These are phyloP conservation scores for Pomacea canaliculata DNA, from an alignment of 2,888 invertebrate genomes.

Conservation along the genomic window DNA sequence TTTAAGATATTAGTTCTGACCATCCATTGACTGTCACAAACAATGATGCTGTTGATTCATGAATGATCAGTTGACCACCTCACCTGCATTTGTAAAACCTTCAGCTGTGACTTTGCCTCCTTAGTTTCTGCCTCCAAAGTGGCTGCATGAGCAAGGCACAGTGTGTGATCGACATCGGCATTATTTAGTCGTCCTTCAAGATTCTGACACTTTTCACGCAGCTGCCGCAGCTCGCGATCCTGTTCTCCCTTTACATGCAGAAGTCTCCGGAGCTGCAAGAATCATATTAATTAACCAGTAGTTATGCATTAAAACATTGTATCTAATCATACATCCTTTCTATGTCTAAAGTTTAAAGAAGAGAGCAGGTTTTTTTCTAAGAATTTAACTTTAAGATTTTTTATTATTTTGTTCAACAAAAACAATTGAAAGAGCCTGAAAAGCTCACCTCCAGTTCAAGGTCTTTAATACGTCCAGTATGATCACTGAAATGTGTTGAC, in stretches of 20 bases:
- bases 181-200: slow-evolving; percentile 7
- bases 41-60: too few relatives aligned
- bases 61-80: too few relatives aligned
- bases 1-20: too few relatives aligned
- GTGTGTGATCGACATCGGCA: background rate
- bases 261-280: slow-evolving; percentile 10
- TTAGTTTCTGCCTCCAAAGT: slow-evolving; percentile 2
- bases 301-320: too few relatives aligned
- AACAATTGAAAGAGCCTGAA: too few relatives aligned
- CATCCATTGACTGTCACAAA: too few relatives aligned
- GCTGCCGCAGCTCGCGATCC: slow-evolving; percentile 4
- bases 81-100: background rate
- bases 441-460: slow-evolving; percentile 18
- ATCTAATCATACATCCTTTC: background rate
- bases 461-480: slow-evolving; percentile 5
- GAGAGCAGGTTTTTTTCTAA: too few relatives aligned
- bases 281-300: background rate
- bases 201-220: background rate
- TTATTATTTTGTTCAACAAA: too few relatives aligned
- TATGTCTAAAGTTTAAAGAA: background rate
- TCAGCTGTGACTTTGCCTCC: slow-evolving; percentile 8
- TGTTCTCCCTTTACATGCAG: slow-evolving; percentile 13
- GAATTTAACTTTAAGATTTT: too few relatives aligned
- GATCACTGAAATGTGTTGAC: slow-evolving; percentile 5
- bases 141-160: slow-evolving; percentile 7